Base-by-base conservation (phyloP, 2,888 invertebrate species). In the Drosophila neotestacea region DNA sequence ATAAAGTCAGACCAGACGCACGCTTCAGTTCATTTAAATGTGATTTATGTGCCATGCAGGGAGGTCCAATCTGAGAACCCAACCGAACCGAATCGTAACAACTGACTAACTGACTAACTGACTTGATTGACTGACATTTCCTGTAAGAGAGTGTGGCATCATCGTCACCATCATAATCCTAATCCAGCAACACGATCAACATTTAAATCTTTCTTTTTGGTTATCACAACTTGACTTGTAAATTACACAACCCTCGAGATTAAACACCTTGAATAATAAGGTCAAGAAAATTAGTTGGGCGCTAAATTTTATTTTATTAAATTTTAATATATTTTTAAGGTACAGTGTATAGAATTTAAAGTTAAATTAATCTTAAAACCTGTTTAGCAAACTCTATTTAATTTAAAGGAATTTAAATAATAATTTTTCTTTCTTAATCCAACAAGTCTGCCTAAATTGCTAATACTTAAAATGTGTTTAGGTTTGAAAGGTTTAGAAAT, bases 21-120 rank as follows among this genome's bases (percentile, higher is more conserved):
- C 73, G 73, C 85, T 81, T 81, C 82, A 86, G 82, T 83, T 73
- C 70, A 74, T 79, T 79, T 74, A 73, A 77, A 81, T 77, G 73
- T 80, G 73, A 84, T 86, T 83, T 84, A 84, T 75, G 62, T 36
- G 48, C 51, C 62, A 47, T 54, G 36, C 50, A 51, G 38, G 48
- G 52, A 34, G 42, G 30, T 22, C 32, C 38, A 79, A 63, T 71
- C 42, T 66, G 34, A 58, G 34, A 50, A 54, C 30, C 48, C 38
- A 55, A 54, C 27, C 41, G 59, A 41, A 60, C 36, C 51, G 38
- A 39, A 56, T 36, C 50, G 42, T n/a, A n/a, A n/a, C n/a, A n/a
- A n/a, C n/a, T n/a, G 34, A 52, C 9, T 44, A 44, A 44, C 44
- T 36, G 42, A 32, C 54, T 54, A 11, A 56, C 42, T 44, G 41